Evolutionary conservation across 2,797 vertebrate species (phyloP).

Genomic region (Buceros bicornis): DNA sequence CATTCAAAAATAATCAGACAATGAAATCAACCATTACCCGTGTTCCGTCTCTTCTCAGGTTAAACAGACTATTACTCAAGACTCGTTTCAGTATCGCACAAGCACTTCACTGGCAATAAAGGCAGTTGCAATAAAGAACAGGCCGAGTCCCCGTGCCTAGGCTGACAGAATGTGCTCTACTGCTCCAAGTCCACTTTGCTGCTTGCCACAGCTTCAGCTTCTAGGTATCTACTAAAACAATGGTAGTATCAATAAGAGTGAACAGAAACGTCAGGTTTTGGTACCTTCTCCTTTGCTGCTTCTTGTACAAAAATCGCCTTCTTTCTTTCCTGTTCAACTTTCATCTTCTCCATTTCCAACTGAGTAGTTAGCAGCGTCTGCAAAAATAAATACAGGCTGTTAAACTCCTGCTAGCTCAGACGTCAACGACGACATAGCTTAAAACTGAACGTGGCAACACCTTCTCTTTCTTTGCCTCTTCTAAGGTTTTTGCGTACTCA

Average conservation of each 20-base stretch:
- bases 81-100: neutral
- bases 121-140: neutral
- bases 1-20: neutral
- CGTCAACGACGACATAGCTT: neutral
- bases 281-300: slow-evolving; percentile 94
- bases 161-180: neutral
- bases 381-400: slow-evolving; percentile 14
- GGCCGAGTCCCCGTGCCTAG: neutral
- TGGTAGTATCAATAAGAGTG: fast-evolving
- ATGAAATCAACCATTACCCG: neutral
- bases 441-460: slow-evolving; percentile 74
- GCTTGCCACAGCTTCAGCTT: neutral
- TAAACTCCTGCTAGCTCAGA: neutral
- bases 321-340: slow-evolving; percentile 97
- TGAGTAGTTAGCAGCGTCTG: slow-evolving; percentile 91
- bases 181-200: neutral
- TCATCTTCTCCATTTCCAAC: slow-evolving; percentile 98
- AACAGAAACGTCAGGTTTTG: neutral
- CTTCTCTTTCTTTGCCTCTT: slow-evolving; percentile 96
- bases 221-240: neutral
- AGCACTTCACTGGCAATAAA: neutral
- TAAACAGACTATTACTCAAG: neutral
- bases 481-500: slow-evolving; percentile 88
- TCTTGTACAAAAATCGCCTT: slow-evolving; percentile 93
- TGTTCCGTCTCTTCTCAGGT: neutral